phyloP scores from a whole-genome alignment of 1,140 invertebrate genomes.

The Zelostemma sp. region DNA sequence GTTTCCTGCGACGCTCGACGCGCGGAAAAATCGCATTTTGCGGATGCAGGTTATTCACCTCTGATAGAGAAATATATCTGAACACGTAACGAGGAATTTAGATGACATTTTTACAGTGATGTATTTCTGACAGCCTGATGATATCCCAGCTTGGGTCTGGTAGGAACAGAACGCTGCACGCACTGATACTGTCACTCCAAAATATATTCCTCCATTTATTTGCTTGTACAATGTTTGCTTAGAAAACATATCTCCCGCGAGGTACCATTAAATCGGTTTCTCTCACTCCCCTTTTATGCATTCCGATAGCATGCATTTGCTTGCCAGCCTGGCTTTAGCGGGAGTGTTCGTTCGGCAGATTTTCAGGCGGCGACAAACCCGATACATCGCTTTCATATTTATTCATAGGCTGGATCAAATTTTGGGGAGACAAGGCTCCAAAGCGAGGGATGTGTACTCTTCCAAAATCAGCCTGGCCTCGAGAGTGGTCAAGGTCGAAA shows the following conservation, averaged over 20 bases:
- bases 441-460: conserved; percentile 93
- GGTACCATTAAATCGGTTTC: conserved; percentile 17
- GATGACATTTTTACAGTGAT: too few species aligned
- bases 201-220: neutral
- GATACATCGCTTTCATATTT: conserved; percentile 23
- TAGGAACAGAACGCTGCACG: conserved; percentile 9
- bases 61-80: too few species aligned
- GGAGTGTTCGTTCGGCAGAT: conserved; percentile 9
- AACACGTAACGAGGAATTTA: too few species aligned
- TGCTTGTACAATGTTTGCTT: conserved; percentile 12
- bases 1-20: too few species aligned
- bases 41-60: too few species aligned
- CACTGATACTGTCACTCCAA: neutral
- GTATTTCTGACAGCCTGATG: too few species aligned
- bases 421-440: conserved; percentile 92
- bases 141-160: too few species aligned
- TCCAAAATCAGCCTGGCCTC: conserved; percentile 94
- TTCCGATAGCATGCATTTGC: conserved; percentile 27
- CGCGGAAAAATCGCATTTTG: too few species aligned
- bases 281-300: neutral
- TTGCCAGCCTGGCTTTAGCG: conserved; percentile 34
- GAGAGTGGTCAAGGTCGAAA: conserved; percentile 94
- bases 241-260: conserved; percentile 11
- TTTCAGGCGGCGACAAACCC: conserved; percentile 7
- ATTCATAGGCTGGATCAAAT: conserved; percentile 89